Conservation (phyloP, 2,113 vertebrate genomes). For the Dasyornis broadbenti region DNA sequence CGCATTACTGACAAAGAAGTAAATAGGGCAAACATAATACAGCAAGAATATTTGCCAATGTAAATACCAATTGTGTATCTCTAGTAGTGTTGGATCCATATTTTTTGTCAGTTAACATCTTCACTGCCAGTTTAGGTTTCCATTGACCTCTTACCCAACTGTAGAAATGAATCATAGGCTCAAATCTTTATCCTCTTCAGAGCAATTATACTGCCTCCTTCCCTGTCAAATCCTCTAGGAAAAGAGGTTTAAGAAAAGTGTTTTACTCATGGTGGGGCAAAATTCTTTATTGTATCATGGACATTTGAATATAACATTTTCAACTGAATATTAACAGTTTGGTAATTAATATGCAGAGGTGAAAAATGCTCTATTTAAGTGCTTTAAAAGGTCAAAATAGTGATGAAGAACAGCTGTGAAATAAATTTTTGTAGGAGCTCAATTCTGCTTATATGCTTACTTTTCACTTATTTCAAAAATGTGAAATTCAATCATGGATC, state of each 20-base stretch:
- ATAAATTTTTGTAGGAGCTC: background rate
- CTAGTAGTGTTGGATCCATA: background rate
- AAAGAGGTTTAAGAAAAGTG: background rate
- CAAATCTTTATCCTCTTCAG: background rate
- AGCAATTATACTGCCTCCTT: background rate
- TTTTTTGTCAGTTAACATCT: background rate
- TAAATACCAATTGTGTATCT: conserved; percentile 60
- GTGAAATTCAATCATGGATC: background rate
- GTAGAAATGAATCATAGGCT: background rate
- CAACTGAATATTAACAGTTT: background rate
- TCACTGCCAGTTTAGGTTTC: conserved; percentile 20
- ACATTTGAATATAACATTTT: background rate
- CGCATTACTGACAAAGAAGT: conserved; percentile 64
- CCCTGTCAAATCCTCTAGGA: background rate
- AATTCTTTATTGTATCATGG: background rate
- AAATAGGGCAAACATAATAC: conserved; percentile 64
- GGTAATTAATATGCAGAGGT: background rate
- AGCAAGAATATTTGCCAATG: conserved; percentile 47
- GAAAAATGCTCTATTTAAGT: background rate
- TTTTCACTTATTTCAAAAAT: background rate
- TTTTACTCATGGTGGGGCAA: background rate
- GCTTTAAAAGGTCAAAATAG: background rate
- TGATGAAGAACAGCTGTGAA: background rate
- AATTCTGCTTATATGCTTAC: background rate
- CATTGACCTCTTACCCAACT: background rate